phyloP scores from a whole-genome alignment of 2,888 invertebrate genomes.

The Coecobrya sp. region DNA sequence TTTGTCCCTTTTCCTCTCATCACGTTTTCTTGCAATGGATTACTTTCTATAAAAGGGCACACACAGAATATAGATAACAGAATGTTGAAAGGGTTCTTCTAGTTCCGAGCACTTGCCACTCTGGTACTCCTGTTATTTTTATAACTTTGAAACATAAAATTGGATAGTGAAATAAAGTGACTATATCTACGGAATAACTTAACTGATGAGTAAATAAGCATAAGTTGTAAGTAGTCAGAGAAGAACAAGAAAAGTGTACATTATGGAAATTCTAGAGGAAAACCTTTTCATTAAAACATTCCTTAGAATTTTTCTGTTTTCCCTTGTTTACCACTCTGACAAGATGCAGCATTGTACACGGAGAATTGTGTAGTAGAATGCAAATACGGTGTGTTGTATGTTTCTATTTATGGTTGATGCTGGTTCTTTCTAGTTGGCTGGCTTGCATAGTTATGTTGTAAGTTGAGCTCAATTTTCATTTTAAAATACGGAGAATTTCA shows the following conservation, averaged over 20 bases:
- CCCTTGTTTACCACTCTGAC: not conserved
- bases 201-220: constrained; percentile 39
- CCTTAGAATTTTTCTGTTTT: constrained; percentile 33
- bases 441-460: not conserved
- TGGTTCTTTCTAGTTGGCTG: not conserved
- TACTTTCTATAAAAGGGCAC: not conserved
- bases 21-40: constrained; percentile 48
- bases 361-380: not conserved
- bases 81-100: not conserved
- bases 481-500: constrained; percentile 47
- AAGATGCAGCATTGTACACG: not conserved
- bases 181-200: constrained; percentile 38
- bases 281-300: constrained; percentile 61
- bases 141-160: constrained; percentile 52
- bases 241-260: constrained; percentile 34
- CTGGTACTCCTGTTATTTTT: not conserved
- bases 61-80: not conserved
- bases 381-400: not conserved
- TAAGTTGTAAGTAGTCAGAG: not conserved
- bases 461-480: constrained; percentile 32
- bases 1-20: constrained; percentile 52
- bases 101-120: not conserved
- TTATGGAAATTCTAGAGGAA: constrained; percentile 51
- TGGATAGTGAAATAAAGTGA: constrained; percentile 44
- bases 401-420: not conserved